phyloP scores from a whole-genome alignment of 2,113 vertebrate species.

The Lampris incognitus region DNA sequence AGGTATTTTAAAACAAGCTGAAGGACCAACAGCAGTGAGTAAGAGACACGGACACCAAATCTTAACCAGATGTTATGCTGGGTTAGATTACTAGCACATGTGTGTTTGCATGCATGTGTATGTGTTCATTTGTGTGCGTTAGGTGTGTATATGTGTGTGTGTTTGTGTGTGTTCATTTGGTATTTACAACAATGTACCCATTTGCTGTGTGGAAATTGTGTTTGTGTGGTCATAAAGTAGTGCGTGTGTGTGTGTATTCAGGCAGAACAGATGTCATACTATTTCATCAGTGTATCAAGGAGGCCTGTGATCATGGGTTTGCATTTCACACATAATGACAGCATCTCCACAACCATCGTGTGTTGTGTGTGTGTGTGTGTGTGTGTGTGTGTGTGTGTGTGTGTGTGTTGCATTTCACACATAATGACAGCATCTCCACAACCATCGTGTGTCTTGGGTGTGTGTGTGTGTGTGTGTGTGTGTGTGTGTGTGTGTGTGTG shows the following conservation, averaged over 20 bases:
- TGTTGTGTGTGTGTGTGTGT: neutral
- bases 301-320: too few species aligned
- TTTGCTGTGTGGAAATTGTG: too few species aligned
- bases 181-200: too few species aligned
- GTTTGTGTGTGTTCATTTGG: too few species aligned
- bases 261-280: too few species aligned
- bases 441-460: neutral
- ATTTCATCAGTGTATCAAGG: too few species aligned
- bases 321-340: too few species aligned
- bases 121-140: neutral
- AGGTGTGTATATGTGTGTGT: neutral
- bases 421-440: too few species aligned
- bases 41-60: conserved; percentile 13
- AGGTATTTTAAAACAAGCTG: neutral
- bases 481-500: neutral
- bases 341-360: neutral
- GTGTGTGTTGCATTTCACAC: too few species aligned
- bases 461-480: neutral
- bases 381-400: neutral
- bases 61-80: conserved; percentile 29
- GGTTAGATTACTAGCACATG: neutral
- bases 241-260: too few species aligned
- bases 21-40: neutral
- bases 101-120: neutral
- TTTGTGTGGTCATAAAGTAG: too few species aligned